Evolutionary conservation across 1,140 invertebrate species (phyloP).

Genomic region (Mycetomoellerius zeteki): DNA sequence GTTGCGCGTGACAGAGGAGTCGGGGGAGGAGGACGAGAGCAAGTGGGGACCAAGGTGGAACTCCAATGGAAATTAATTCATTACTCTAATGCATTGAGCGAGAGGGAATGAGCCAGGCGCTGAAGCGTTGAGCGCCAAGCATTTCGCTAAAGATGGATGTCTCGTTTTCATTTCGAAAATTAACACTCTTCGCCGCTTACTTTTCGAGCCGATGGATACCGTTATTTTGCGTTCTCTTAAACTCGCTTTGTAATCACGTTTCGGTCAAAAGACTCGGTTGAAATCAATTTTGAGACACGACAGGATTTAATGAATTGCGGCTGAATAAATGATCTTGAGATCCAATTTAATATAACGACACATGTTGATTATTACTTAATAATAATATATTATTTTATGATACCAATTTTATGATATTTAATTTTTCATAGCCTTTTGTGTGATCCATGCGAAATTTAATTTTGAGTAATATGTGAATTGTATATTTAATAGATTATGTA

Average conservation of each 20-base stretch:
- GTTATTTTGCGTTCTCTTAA: neutral
- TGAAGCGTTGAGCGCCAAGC: conserved; percentile 84
- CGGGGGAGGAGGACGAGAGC: conserved; percentile 51
- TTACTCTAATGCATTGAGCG: conserved; percentile 86
- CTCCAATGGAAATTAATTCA: conserved; percentile 87
- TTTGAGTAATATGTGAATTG: neutral
- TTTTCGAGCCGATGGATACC: neutral
- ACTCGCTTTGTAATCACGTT: neutral
- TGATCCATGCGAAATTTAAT: neutral
- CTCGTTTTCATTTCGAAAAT: conserved; percentile 87
- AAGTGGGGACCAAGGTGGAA: conserved; percentile 62
- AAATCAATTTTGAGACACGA: neutral
- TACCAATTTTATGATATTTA: neutral
- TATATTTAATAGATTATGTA: neutral
- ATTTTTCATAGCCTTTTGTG: neutral
- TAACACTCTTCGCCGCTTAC: conserved; percentile 84
- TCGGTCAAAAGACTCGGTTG: neutral
- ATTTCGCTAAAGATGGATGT: conserved; percentile 85
- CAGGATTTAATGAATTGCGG: neutral
- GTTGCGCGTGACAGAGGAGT: conserved; percentile 68
- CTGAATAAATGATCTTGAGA: neutral
- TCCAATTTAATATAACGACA: neutral
- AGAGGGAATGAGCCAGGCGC: conserved; percentile 82
- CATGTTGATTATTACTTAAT: neutral
- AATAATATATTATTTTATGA: conserved; percentile 2